Conservation (phyloP, 1,140 invertebrate species). For the Glossosoma conforme region DNA sequence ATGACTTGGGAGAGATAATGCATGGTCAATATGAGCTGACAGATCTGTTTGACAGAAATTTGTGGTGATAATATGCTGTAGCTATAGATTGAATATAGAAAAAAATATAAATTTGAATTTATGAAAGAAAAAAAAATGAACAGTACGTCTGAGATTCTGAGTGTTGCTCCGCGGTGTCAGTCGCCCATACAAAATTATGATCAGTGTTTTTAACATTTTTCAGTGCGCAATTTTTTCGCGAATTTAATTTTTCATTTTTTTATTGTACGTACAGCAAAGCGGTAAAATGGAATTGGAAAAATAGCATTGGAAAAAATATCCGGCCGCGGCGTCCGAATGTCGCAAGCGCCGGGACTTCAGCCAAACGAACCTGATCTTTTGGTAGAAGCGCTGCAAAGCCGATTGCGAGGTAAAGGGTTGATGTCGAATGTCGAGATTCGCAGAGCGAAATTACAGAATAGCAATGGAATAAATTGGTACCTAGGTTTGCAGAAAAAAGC, state of each 20-base stretch:
- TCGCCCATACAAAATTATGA: constrained; percentile 31
- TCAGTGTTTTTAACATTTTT: constrained; percentile 33
- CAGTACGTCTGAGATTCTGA: too few species aligned
- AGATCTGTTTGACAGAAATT: too few species aligned
- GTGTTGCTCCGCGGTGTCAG: constrained; percentile 19
- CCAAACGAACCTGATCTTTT: background rate
- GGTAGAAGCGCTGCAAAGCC: background rate
- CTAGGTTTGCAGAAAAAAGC: constrained; percentile 33
- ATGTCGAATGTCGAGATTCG: constrained; percentile 22
- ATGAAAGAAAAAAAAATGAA: too few species aligned
- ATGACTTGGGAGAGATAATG: too few species aligned
- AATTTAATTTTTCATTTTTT: constrained; percentile 33
- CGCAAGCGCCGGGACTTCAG: constrained; percentile 2
- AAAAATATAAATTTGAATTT: too few species aligned
- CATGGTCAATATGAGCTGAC: too few species aligned
- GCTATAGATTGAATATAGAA: too few species aligned
- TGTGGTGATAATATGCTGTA: too few species aligned
- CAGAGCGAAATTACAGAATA: constrained; percentile 30
- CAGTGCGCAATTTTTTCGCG: constrained; percentile 32
- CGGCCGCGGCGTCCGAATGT: constrained; percentile 4
- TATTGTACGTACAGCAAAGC: constrained; percentile 31
- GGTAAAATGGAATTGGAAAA: constrained; percentile 33
- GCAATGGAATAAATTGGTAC: constrained; percentile 33
- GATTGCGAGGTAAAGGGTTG: background rate
- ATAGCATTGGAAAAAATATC: constrained; percentile 32